Conservation (phyloP, 1,140 invertebrate species). For the Drosophila watanabei region DNA sequence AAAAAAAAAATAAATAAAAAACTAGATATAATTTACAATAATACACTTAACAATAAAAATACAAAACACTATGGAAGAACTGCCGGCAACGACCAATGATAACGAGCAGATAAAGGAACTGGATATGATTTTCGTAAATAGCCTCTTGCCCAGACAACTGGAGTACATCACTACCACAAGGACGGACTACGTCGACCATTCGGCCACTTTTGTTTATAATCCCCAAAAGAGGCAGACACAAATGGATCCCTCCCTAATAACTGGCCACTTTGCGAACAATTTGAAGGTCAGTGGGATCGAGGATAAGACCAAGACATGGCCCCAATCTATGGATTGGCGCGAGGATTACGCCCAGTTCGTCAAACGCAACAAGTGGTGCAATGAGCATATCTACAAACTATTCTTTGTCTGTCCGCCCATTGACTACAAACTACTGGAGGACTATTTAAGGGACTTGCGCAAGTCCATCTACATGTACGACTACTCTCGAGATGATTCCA, state of each 20-base stretch:
- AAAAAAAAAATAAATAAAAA: too few species aligned
- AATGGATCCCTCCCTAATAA: slow-evolving; percentile 50
- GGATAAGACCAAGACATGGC: slow-evolving; percentile 56
- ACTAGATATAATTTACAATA: too few species aligned
- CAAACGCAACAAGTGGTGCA: slow-evolving; percentile 61
- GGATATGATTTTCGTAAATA: neutral
- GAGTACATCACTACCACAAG: slow-evolving; percentile 9
- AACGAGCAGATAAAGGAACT: slow-evolving; percentile 3
- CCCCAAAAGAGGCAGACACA: slow-evolving; percentile 9
- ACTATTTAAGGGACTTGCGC: slow-evolving; percentile 42
- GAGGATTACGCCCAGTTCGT: slow-evolving; percentile 68
- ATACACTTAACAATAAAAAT: too few species aligned
- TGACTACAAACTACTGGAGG: slow-evolving; percentile 26
- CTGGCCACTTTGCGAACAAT: slow-evolving; percentile 59
- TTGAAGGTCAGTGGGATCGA: slow-evolving; percentile 40
- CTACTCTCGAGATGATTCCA: slow-evolving; percentile 51
- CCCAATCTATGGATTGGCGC: slow-evolving; percentile 63
- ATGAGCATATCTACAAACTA: slow-evolving; percentile 61
- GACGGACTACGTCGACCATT: slow-evolving; percentile 54
- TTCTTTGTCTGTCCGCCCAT: slow-evolving; percentile 60
- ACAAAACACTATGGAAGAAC: slow-evolving; percentile 6
- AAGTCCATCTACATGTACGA: slow-evolving; percentile 51
- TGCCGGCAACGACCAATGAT: neutral
- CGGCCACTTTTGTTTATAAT: slow-evolving; percentile 6
- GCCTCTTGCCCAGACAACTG: slow-evolving; percentile 25